Evolutionary conservation across 2,797 vertebrate genomes (phyloP), one percentile per base, ranked within the genome.

Genomic region (Tachyglossus aculeatus): DNA sequence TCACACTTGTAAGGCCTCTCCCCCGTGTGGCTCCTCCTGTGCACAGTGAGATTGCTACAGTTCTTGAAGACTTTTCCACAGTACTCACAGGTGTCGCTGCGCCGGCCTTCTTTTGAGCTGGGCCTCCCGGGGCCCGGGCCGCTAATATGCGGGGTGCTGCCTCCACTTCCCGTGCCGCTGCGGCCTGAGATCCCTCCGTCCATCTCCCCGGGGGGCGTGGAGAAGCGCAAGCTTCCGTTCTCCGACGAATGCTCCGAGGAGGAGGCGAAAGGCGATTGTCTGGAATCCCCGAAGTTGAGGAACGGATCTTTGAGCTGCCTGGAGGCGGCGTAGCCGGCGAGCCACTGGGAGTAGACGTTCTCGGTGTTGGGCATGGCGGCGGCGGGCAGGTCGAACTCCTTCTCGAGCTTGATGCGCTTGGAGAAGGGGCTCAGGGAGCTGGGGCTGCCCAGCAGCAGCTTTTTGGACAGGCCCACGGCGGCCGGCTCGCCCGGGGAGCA

Each of bases 31-130:
- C 98, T 99, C 91, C 98, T 97, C 92, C 98, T 97, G 92, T 99
- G 98, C 91, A 99, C 98, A 88, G 98, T 99, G 94, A 99, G 96
- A 94, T 99, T 99, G 94, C 98, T 99, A 96, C 98, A 99, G 96
- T 99, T 99, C 95, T 99, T 99, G 94, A 99, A 99, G 92, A 99
- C 91, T 91, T 99, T 99, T 90, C 98, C 98, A 88, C 98, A 99
- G 93, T 88, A 99, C 93, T 99, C 98, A 88, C 97, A 99, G 89
- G 98, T 99, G 92, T 99, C 98, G 89, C 97, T 98, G 92, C 98
- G 95, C 84, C 96, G 96, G 87, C 98, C 94, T 66, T 99, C 98
- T 96, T 99, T 99, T 89, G 98, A 99, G 93, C 94, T 95, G 78
- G 98, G 97, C 92, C 98, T 93, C 70, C 96, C 96, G 88, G 94